Base-by-base conservation (phyloP, 2,888 invertebrate genomes). In the Mythimna pallens region DNA sequence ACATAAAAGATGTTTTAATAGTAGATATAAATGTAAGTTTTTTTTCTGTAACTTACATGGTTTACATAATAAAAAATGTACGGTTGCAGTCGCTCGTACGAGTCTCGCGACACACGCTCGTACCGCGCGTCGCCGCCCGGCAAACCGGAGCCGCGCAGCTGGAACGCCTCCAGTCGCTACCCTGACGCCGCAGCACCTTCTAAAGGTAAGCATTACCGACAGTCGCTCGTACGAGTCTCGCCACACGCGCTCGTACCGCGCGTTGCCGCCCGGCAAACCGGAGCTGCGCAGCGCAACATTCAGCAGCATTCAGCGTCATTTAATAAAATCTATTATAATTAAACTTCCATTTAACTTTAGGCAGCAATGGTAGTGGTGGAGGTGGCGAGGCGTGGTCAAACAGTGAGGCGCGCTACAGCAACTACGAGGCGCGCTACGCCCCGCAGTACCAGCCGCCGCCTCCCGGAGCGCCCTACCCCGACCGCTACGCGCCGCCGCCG, bases 401-500 rank as follows among this genome's bases (percentile, higher is more conserved):
- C 75, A 88, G 92, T 69, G 95, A 94, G 83, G 62, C 93, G 75
- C 94, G 94, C 59, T 95, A 94, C 89, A 84, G 89, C 90, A 86
- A 88, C 76, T 95, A 95, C 92, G 95, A 95, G 87, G 82, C 94
- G 78, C 95, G 95, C 85, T 95, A 93, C 90, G 79, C 87, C 1
- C 78, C 91, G 82, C 92, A 90, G 86, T 96, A 95, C 92, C 95
- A 95, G 90, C 95, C 96, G 86, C 95, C 95, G 85, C 96, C 96
- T 85, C 95, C 96, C 87, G 95, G 95, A 85, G 94, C 94, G 71
- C 67, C 95, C 85, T 95, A 96, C 90, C 93, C 94, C 79, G 95
- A 96, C 90, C 93, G 96, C 43, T 95, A 96, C 90, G 91, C 93
- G 71, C 92, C 92, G 77, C 86, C 90, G 59, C 83, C 90, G 4